Evolutionary conservation across 2,113 vertebrate species (phyloP).

Genomic region (Catharus fuscescens): DNA sequence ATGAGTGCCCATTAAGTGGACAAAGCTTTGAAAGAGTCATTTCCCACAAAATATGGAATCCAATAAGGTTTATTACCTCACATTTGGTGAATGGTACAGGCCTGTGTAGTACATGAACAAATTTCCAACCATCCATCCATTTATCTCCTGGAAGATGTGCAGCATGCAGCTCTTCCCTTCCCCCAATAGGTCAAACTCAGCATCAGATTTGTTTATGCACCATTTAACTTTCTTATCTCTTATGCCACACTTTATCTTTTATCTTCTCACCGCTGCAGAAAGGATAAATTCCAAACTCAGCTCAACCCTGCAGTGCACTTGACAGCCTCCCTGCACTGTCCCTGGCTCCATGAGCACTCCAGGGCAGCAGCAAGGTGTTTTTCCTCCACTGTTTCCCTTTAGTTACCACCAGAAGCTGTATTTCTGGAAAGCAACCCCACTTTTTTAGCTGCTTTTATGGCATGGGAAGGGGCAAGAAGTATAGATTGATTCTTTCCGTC

Average conservation of each 20-base stretch:
- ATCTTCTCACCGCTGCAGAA: neutral
- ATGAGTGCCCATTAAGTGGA: conserved; percentile 58
- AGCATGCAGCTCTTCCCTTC: neutral
- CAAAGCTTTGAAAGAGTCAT: conserved; percentile 52
- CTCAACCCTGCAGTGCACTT: neutral
- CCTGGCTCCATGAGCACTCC: neutral
- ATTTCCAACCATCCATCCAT: conserved; percentile 33
- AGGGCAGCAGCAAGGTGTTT: neutral
- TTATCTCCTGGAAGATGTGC: conserved; percentile 6
- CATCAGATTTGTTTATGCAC: neutral
- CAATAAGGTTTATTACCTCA: conserved; percentile 63
- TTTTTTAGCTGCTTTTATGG: neutral
- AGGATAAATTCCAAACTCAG: neutral
- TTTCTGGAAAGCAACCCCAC: neutral
- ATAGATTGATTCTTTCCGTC: neutral
- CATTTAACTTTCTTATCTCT: conserved; percentile 12
- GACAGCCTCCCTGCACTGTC: neutral
- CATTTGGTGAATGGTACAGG: conserved; percentile 49
- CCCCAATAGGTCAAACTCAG: neutral
- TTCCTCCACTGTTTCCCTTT: neutral
- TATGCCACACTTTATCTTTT: neutral
- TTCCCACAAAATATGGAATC: conserved; percentile 67
- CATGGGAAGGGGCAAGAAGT: neutral
- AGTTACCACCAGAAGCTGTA: neutral
- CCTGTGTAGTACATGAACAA: conserved; percentile 15